Evolutionary conservation across 2,797 vertebrate genomes (phyloP).

Genomic region (Microcaecilia unicolor): DNA sequence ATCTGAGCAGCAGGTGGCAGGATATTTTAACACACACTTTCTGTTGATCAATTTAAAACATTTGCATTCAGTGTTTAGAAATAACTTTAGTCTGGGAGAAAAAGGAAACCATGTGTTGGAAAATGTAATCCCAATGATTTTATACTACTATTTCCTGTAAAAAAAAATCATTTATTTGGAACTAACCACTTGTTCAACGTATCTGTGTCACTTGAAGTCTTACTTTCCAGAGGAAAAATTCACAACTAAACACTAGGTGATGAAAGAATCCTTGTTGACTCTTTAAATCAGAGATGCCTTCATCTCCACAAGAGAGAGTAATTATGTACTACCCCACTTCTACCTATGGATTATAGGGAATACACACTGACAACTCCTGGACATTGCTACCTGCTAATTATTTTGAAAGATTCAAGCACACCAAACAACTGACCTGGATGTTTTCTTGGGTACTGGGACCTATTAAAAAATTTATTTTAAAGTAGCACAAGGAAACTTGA

Average conservation of each 20-base stretch:
- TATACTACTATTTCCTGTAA: constrained; percentile 16
- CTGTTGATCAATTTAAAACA: constrained; percentile 8
- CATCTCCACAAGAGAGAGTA: constrained; percentile 31
- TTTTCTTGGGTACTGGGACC: constrained; percentile 40
- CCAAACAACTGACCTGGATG: constrained; percentile 39
- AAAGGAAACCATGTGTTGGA: too few relatives aligned
- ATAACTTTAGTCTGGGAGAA: too few relatives aligned
- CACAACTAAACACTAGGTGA: constrained; percentile 20
- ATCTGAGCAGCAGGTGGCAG: neutral
- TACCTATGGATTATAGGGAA: constrained; percentile 30
- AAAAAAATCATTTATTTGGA: constrained; percentile 32
- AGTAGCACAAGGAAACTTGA: constrained; percentile 29
- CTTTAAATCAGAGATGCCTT: constrained; percentile 48
- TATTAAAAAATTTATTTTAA: constrained; percentile 37
- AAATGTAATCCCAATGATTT: constrained; percentile 31
- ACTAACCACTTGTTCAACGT: constrained; percentile 31
- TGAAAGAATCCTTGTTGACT: constrained; percentile 46
- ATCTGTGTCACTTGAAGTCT: constrained; percentile 29
- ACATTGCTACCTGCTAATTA: constrained; percentile 54
- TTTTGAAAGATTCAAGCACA: constrained; percentile 39
- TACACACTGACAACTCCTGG: constrained; percentile 36
- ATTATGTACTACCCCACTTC: constrained; percentile 24
- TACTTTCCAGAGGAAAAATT: constrained; percentile 36
- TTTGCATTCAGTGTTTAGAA: too few relatives aligned
- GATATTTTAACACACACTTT: neutral